Conservation (phyloP, 2,888 invertebrate species). For the Disparrhopalites patrizii region DNA sequence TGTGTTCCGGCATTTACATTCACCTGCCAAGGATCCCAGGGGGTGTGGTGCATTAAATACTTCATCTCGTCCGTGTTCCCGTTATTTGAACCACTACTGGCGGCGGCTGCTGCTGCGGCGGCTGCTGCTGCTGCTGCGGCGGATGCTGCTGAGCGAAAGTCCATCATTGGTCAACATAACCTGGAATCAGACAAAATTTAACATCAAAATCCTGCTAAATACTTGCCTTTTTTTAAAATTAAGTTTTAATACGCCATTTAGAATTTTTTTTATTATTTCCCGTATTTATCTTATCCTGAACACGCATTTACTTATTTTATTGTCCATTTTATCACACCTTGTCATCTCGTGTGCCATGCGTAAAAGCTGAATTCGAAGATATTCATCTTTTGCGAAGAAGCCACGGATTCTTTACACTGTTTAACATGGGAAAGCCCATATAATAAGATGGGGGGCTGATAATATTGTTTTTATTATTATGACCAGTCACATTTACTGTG, state of each 20-base stretch:
- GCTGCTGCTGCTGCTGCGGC: constrained; percentile 23
- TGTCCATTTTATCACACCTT: no score
- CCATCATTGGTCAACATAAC: constrained; percentile 29
- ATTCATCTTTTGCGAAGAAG: no score
- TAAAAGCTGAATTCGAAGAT: no score
- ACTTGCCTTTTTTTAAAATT: not conserved
- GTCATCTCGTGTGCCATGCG: no score
- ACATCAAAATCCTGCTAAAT: not conserved
- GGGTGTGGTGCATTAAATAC: constrained; percentile 48
- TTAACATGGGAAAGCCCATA: no score
- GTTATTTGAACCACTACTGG: constrained; percentile 28
- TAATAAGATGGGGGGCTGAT: no score
- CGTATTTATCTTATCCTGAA: no score
- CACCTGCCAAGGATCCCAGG: constrained; percentile 47
- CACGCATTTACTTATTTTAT: no score
- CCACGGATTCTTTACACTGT: no score
- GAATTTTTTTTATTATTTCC: not conserved
- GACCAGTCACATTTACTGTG: no score
- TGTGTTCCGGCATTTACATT: not conserved
- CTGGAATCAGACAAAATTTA: not conserved
- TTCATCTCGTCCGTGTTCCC: constrained; percentile 49
- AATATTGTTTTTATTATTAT: no score
- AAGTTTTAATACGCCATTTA: not conserved
- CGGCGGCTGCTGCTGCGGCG: constrained; percentile 23
- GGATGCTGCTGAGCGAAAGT: constrained; percentile 29